Evolutionary conservation across 2,797 vertebrate genomes (phyloP), one percentile per base, ranked within the genome.

Genomic region (Pangasius krempfi): DNA sequence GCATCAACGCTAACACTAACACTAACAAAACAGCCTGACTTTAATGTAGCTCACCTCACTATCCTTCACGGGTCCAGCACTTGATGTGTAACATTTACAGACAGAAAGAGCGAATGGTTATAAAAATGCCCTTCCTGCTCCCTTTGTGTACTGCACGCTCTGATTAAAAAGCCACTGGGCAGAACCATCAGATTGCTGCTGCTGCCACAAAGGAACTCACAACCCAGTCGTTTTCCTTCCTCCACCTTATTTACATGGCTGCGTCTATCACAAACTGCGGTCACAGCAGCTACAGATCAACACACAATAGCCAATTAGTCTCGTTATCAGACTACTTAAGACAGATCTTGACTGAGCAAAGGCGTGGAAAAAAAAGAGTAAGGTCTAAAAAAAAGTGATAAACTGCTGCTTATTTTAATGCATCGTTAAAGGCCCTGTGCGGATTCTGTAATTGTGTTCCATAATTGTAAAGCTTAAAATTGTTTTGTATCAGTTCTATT

Each of bases 401-500:
- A 95, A 94, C 90, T 89, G 92, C 93, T 92, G 94, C 95, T 96
- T 95, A 95, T 94, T 95, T 94, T 92, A 95, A 94, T 94, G 95
- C 95, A 96, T 95, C 95, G 94, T 96, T 95, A 95, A 95, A 94
- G 94, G 94, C 93, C 94, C 96, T 88, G 95, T 94, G 94, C 93
- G 92, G 94, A 95, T 96, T 93, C 93, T 93, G 91, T 94, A 95
- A 96, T 95, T 95, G 94, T 94, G 72, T 86, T 87, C 62, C 94
- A 91, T 94, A 95, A 96, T 95, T 95, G 94, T 94, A 92, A 94
- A 94, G 94, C 94, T 93, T 91, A 89, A 94, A 95, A 96, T 95
- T 96, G 95, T 96, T 96, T 94, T 94, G 95, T 95, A 95, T 95
- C 94, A 96, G 94, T 96, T 96, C 94, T 94, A 96, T 95, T 94